A percentile compares a stretch with the other conserved stretches of the same genome.
These are phyloP conservation scores for Aquatica leii DNA, from an alignment of 2,888 invertebrate species.

Conservation along the genomic window DNA sequence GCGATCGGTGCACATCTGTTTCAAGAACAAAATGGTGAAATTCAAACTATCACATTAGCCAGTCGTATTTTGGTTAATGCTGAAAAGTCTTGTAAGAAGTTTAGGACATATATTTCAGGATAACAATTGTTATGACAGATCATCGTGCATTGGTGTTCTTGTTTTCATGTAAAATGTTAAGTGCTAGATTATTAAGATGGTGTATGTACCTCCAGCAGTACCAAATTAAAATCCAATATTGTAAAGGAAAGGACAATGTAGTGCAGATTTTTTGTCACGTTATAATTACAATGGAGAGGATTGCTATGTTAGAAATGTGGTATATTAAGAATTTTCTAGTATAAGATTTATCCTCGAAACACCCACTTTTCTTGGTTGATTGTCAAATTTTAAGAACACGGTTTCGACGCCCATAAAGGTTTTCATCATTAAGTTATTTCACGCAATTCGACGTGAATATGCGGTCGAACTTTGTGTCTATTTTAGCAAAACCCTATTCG, in stretches of 20 bases:
- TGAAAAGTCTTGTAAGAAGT: constrained; percentile 20
- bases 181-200: constrained; percentile 16
- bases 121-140: constrained; percentile 14
- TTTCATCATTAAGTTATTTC: too few relatives aligned
- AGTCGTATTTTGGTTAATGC: constrained; percentile 8
- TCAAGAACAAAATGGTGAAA: constrained; percentile 4
- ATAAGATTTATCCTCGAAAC: too few relatives aligned
- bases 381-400: too few relatives aligned
- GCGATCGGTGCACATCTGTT: too few relatives aligned
- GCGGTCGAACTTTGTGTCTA: too few relatives aligned
- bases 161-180: constrained; percentile 10
- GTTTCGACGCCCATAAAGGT: too few relatives aligned
- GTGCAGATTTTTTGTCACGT: constrained; percentile 18
- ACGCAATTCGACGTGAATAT: too few relatives aligned
- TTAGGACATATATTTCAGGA: constrained; percentile 9
- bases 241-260: constrained; percentile 15
- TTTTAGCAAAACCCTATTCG: too few relatives aligned
- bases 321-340: too few relatives aligned
- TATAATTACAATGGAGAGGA: constrained; percentile 4
- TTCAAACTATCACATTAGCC: constrained; percentile 9
- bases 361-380: too few relatives aligned
- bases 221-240: constrained; percentile 15
- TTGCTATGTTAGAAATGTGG: too few relatives aligned
- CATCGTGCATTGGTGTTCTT: constrained; percentile 20
- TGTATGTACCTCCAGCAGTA: constrained; percentile 14